Percentiles rank a stretch among this genome's conserved stretches.
These are phyloP conservation scores for Neodiprion virginianus DNA, from an alignment of 1,140 invertebrate genomes.

Conservation along the genomic window DNA sequence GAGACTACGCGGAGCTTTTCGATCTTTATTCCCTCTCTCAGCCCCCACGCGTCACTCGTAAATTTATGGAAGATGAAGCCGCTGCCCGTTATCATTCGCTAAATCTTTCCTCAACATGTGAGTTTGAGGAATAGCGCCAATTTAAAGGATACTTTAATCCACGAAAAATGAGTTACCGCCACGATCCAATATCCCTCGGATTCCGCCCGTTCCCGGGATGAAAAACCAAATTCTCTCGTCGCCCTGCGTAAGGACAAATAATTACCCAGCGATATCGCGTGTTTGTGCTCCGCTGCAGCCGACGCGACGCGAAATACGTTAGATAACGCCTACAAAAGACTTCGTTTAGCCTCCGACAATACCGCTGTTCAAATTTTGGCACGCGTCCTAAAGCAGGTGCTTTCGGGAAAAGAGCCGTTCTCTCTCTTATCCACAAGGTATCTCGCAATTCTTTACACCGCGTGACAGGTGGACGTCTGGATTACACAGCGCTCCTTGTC, in stretches of 20 bases:
- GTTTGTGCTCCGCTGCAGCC: neutral
- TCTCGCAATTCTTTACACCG: neutral
- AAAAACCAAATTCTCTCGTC: neutral
- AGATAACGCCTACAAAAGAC: neutral
- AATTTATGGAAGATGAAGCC: constrained; percentile 7
- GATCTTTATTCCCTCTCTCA: neutral
- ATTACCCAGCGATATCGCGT: neutral
- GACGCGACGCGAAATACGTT: neutral
- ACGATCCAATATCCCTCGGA: neutral
- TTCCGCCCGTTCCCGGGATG: neutral
- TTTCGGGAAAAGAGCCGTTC: neutral
- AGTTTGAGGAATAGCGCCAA: neutral
- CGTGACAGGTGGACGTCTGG: constrained; percentile 1
- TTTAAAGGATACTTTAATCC: constrained; percentile 2
- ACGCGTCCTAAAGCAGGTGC: constrained; percentile 6
- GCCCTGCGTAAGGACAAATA: neutral
- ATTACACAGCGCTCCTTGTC: neutral
- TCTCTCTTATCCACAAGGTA: neutral
- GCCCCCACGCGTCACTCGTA: neutral
- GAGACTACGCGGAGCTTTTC: neutral
- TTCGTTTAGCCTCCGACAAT: neutral
- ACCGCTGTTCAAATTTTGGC: constrained; percentile 7
- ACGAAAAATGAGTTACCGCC: neutral
- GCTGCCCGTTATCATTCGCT: neutral
- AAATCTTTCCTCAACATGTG: neutral